Evolutionary conservation across 2,888 invertebrate genomes (phyloP).

Genomic region (Parascotia fuliginaria): DNA sequence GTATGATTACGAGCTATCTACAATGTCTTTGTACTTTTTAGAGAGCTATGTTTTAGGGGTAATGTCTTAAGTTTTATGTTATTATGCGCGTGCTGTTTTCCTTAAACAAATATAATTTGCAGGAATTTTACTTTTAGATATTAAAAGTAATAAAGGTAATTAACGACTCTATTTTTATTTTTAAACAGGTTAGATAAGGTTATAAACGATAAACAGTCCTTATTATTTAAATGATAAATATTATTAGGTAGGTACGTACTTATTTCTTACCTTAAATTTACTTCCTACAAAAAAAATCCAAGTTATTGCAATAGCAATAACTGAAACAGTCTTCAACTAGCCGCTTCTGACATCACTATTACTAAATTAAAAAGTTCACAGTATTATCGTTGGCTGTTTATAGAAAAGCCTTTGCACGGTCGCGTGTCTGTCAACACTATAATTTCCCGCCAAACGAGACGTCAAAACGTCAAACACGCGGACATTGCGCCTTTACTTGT

Average conservation of each 20-base stretch:
- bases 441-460: slow-evolving; percentile 81
- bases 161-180: too few relatives aligned
- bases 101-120: too few relatives aligned
- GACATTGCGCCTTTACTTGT: slow-evolving; percentile 76
- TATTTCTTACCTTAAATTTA: slow-evolving; percentile 66
- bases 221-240: not conserved
- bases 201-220: too few relatives aligned
- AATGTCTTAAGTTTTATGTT: too few relatives aligned
- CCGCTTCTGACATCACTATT: slow-evolving; percentile 70
- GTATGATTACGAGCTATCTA: too few relatives aligned
- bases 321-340: slow-evolving; percentile 74
- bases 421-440: slow-evolving; percentile 49
- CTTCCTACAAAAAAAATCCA: slow-evolving; percentile 71
- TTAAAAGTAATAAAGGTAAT: too few relatives aligned
- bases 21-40: too few relatives aligned
- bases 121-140: too few relatives aligned
- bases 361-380: slow-evolving; percentile 59
- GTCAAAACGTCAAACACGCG: slow-evolving; percentile 81
- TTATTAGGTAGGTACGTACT: not conserved
- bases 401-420: slow-evolving; percentile 45
- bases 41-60: too few relatives aligned
- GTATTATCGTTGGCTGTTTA: slow-evolving; percentile 49
- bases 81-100: too few relatives aligned
- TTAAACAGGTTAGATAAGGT: too few relatives aligned
- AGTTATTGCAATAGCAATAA: slow-evolving; percentile 82